These are phyloP conservation scores for Lottia gigantea DNA, from an alignment of 2,888 invertebrate species.

Conservation along the genomic window DNA sequence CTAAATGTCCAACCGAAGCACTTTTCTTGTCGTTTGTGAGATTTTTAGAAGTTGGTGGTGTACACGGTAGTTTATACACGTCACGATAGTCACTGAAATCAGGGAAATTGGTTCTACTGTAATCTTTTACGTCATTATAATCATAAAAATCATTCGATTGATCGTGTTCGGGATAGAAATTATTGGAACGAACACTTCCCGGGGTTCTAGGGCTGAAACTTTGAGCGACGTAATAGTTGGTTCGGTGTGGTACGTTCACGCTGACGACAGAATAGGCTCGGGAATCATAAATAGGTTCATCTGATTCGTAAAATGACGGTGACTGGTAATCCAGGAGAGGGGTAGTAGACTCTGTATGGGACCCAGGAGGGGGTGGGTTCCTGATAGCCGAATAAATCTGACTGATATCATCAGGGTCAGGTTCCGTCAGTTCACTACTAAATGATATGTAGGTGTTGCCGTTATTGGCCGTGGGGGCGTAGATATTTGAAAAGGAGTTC, in stretches of 20 bases:
- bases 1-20: slow-evolving; percentile 56
- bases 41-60: slow-evolving; percentile 29
- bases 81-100: slow-evolving; percentile 25
- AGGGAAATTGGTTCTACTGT: slow-evolving; percentile 26
- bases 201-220: slow-evolving; percentile 19
- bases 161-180: slow-evolving; percentile 16
- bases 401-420: slow-evolving; percentile 49
- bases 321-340: slow-evolving; percentile 53
- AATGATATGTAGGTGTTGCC: slow-evolving; percentile 62
- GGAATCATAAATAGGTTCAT: slow-evolving; percentile 32
- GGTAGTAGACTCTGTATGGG: slow-evolving; percentile 56
- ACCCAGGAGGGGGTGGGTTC: slow-evolving; percentile 43
- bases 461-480: slow-evolving; percentile 27
- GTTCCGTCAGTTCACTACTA: slow-evolving; percentile 52
- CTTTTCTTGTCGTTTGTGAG: slow-evolving; percentile 39
- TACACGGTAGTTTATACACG: slow-evolving; percentile 14
- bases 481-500: slow-evolving; percentile 25
- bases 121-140: slow-evolving; percentile 20
- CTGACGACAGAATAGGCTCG: slow-evolving; percentile 25
- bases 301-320: slow-evolving; percentile 36
- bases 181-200: slow-evolving; percentile 16
- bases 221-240: slow-evolving; percentile 20
- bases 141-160: slow-evolving; percentile 2
- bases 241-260: slow-evolving; percentile 20
- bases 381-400: slow-evolving; percentile 37